Evolutionary conservation across 2,888 invertebrate species (phyloP).

Genomic region (Polia nebulosa): DNA sequence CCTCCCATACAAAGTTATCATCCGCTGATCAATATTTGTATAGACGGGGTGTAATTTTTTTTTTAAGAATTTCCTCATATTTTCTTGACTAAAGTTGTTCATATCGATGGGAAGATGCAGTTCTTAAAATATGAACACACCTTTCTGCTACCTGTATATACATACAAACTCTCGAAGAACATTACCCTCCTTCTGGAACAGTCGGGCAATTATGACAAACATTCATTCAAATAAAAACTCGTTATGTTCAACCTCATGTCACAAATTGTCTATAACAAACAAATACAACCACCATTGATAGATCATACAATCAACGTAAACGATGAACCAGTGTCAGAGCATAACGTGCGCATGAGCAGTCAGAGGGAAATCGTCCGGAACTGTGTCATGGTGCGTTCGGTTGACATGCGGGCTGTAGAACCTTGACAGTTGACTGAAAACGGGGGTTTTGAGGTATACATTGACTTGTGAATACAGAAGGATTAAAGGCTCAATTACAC

Average conservation of each 20-base stretch:
- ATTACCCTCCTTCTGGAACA: too few relatives aligned
- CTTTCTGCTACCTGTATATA: too few relatives aligned
- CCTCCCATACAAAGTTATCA: too few relatives aligned
- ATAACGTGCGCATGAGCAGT: slow-evolving; percentile 40
- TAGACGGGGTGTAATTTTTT: too few relatives aligned
- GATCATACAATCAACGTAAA: slow-evolving; percentile 48
- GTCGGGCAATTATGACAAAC: background rate
- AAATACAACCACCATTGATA: slow-evolving; percentile 30
- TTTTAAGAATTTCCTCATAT: too few relatives aligned
- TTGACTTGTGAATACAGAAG: background rate
- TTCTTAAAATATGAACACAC: too few relatives aligned
- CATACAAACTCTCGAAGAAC: too few relatives aligned
- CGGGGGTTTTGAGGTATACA: background rate
- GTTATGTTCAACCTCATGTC: background rate
- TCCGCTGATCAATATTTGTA: too few relatives aligned
- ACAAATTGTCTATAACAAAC: slow-evolving; percentile 23
- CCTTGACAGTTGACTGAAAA: slow-evolving; percentile 55
- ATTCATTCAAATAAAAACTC: slow-evolving; percentile 1
- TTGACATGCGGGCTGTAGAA: slow-evolving; percentile 61
- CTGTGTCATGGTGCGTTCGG: slow-evolving; percentile 74
- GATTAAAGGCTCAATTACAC: background rate
- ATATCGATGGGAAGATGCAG: too few relatives aligned
- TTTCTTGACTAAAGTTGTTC: too few relatives aligned
- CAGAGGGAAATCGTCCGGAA: slow-evolving; percentile 67
- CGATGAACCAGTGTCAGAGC: slow-evolving; percentile 45